phyloP scores from a whole-genome alignment of 2,113 vertebrate species.

The Eulemur rufifrons region DNA sequence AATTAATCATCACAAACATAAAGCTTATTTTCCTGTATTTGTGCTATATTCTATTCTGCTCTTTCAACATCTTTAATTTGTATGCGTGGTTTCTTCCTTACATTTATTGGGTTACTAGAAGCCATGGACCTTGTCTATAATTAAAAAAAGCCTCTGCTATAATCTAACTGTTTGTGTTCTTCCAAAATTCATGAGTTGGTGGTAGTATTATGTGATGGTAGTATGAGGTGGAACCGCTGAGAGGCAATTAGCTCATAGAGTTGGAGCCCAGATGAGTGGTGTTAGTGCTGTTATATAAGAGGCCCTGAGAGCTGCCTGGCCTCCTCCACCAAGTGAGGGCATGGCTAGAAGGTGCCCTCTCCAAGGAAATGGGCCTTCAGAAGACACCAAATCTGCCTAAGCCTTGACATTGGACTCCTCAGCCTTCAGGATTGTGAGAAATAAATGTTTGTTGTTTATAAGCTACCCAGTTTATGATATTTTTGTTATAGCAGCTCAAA shows the following conservation, averaged over 20 bases:
- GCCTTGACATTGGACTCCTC: background rate
- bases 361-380: background rate
- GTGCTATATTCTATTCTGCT: background rate
- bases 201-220: too few species aligned
- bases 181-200: background rate
- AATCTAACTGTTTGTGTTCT: background rate
- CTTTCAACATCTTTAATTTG: background rate
- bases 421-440: background rate
- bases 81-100: background rate
- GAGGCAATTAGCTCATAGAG: background rate
- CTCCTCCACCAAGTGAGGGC: background rate
- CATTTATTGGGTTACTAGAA: background rate
- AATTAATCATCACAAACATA: background rate
- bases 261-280: background rate
- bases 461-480: background rate
- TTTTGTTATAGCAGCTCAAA: background rate
- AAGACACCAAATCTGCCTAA: background rate
- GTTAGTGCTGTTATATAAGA: too few species aligned
- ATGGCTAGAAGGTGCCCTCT: background rate
- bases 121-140: background rate
- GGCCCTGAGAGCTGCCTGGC: rapidly evolving
- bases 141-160: background rate
- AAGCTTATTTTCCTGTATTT: background rate
- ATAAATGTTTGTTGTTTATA: background rate
- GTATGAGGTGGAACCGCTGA: background rate